These are phyloP conservation scores for Oligia latruncula DNA, from an alignment of 2,888 invertebrate genomes.

Conservation along the genomic window DNA sequence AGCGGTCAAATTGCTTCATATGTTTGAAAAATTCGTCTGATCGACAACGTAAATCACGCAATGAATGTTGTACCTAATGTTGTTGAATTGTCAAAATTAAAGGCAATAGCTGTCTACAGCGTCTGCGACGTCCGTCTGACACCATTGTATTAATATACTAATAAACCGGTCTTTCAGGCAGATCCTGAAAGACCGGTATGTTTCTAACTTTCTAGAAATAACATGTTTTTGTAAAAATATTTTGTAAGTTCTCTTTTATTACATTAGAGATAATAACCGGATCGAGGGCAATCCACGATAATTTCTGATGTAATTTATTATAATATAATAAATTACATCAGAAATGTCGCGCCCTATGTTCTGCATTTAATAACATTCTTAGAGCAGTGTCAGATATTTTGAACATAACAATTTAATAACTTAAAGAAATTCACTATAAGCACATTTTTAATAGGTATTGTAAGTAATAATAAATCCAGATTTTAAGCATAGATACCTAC, in stretches of 20 bases:
- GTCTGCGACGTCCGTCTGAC: not conserved
- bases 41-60: not conserved
- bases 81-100: not conserved
- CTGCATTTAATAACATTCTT: conserved; percentile 29
- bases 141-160: not conserved
- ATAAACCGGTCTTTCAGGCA: not conserved
- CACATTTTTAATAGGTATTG: not conserved
- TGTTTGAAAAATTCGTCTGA: not conserved
- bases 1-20: not conserved
- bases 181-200: not conserved
- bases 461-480: not conserved
- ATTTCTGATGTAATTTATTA: conserved; percentile 59
- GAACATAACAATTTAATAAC: conserved; percentile 30
- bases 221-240: conserved; percentile 23
- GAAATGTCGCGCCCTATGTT: not conserved
- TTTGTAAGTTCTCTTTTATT: conserved; percentile 24
- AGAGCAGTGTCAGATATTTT: conserved; percentile 17
- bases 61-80: too few relatives aligned
- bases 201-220: not conserved
- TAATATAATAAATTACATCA: too few relatives aligned
- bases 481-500: too few relatives aligned
- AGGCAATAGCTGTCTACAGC: not conserved
- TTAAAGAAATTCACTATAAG: not conserved
- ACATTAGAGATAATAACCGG: conserved; percentile 52
- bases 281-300: conserved; percentile 54